Base-by-base conservation (phyloP, 2,113 vertebrate species). In the Myiozetetes cayanensis region DNA sequence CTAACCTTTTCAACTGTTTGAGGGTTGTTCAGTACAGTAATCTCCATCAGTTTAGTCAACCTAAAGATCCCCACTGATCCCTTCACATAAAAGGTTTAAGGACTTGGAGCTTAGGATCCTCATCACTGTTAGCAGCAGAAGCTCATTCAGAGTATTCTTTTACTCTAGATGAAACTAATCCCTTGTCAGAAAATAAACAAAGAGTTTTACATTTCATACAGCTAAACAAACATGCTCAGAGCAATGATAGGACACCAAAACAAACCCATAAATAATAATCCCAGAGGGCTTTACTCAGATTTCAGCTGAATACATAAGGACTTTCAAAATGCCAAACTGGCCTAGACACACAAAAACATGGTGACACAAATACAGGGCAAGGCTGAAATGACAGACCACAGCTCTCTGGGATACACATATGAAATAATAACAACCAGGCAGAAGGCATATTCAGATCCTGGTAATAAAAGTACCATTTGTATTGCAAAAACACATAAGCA, bases 81-180 rank as follows among this genome's bases (percentile, higher is more conserved):
- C 72, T 84, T 67, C 72, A 28, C 43, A 67, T 93, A 94, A 96
- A 91, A 81, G 82, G 63, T 93, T 96, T 96, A 96, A 86, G 74
- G 82, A 90, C 44, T 90, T 47, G 39, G 46, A 80, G 87, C 39
- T 96, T 52, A 85, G 82, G 79, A 84, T 77, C 68, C 43, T 85
- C 30, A 65, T 90, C 67, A 63, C 33, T 71, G 55, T 80, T 85
- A 81, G 59, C 43, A 91, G 62, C 58, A 87, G 87, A 58, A 90
- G 71, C 72, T 86, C 59, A 67, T 83, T 93, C 59, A 90, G 90
- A 86, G 55, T 44, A 52, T 55, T 90, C 23, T 75, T 93, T 71
- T 77, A 74, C 46, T 76, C 46, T 71, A 88, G 87, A 84, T 59
- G 43, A 95, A 91, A 82, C 65, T 72, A 96, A 94, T 86, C 85